phyloP scores from a whole-genome alignment of 2,797 vertebrate genomes.

The Cygnus olor region DNA sequence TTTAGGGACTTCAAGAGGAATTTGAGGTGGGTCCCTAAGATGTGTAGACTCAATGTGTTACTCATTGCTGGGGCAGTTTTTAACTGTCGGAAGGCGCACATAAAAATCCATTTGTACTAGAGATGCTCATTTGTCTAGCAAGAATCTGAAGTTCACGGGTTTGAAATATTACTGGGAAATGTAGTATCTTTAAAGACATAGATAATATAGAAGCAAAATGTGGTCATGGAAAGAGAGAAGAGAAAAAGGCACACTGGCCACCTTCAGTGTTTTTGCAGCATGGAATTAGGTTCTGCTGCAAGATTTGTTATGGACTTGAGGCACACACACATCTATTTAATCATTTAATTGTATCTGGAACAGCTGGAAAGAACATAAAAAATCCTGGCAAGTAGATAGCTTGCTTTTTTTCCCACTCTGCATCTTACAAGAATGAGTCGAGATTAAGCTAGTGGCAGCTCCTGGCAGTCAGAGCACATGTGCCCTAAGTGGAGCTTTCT shows the following conservation, averaged over 20 bases:
- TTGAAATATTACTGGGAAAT: not conserved
- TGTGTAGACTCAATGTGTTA: not conserved
- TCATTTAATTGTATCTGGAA: not conserved
- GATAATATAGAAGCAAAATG: not conserved
- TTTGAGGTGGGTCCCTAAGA: not conserved
- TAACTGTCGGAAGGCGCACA: not conserved
- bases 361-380: not conserved
- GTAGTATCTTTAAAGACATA: not conserved
- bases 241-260: not conserved
- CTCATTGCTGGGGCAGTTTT: not conserved
- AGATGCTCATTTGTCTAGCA: not conserved
- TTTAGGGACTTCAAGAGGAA: not conserved
- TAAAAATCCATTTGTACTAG: not conserved
- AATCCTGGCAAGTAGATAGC: not conserved
- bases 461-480: not conserved
- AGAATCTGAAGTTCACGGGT: not conserved
- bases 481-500: not conserved
- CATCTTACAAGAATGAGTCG: not conserved
- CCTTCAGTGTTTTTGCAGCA: not conserved
- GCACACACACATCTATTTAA: not conserved
- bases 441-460: not conserved
- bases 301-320: not conserved
- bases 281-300: not conserved
- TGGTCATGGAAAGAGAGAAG: not conserved
- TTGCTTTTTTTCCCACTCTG: accelerated